A percentile compares a stretch with the other conserved stretches of the same genome.
Evolutionary conservation across 2,888 invertebrate genomes (phyloP).

Genomic region (Pomacea canaliculata): DNA sequence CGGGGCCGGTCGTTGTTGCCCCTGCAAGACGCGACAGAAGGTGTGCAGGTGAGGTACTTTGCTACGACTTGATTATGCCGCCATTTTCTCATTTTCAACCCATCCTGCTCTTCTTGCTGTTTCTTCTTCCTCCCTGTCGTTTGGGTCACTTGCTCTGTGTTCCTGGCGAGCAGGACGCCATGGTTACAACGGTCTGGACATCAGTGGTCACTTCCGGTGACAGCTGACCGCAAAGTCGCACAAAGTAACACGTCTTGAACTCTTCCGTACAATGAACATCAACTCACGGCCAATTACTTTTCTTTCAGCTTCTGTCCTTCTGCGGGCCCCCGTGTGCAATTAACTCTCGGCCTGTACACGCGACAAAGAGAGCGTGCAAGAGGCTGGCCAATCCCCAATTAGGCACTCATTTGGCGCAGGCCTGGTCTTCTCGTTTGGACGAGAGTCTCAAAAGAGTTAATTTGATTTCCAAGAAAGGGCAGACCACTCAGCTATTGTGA

Average conservation of each 20-base stretch:
- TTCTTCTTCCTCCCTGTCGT: not conserved
- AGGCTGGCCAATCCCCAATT: slow-evolving; percentile 25
- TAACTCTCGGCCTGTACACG: slow-evolving; percentile 23
- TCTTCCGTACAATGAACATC: not conserved
- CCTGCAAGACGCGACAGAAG: not conserved
- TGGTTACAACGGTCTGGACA: not conserved
- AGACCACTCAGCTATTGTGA: slow-evolving; percentile 23
- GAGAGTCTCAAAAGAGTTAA: slow-evolving; percentile 25
- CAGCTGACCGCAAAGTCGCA: slow-evolving; percentile 8
- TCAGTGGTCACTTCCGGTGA: not conserved
- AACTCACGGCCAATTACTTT: not conserved
- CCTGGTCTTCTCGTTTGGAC: slow-evolving; percentile 18
- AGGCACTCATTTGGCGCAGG: slow-evolving; percentile 22
- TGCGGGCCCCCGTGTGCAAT: slow-evolving; percentile 14
- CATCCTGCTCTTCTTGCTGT: not conserved
- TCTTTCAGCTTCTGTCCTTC: not conserved
- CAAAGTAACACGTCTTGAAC: slow-evolving; percentile 1
- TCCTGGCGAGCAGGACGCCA: too few species aligned
- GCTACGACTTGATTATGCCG: not conserved
- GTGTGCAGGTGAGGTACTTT: not conserved
- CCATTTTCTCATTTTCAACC: not conserved
- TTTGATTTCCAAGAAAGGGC: slow-evolving; percentile 24
- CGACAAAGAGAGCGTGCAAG: slow-evolving; percentile 21
- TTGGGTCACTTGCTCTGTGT: not conserved
- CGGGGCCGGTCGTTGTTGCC: too few species aligned